Percentiles rank a stretch among this genome's conserved stretches.
Evolutionary conservation across 2,797 vertebrate genomes (phyloP).

Genomic region (Vireo griseus): DNA sequence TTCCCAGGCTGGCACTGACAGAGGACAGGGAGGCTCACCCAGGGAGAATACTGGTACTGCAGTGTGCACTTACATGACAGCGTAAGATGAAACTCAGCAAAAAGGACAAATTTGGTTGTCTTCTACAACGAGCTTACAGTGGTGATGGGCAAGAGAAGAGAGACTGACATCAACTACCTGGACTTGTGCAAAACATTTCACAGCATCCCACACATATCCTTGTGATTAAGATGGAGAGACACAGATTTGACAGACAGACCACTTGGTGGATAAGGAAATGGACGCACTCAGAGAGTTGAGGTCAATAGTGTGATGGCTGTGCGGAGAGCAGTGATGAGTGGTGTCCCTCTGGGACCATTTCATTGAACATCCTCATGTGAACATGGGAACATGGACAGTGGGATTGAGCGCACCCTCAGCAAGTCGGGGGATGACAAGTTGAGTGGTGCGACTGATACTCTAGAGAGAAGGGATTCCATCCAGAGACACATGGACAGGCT

Average conservation of each 20-base stretch:
- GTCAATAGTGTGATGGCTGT: not conserved
- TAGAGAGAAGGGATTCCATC: not conserved
- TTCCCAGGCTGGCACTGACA: not conserved
- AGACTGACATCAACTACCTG: not conserved
- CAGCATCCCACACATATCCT: not conserved
- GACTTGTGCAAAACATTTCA: not conserved
- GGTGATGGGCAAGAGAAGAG: not conserved
- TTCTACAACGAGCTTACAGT: not conserved
- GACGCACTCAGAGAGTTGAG: fast-evolving
- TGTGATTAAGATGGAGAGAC: not conserved
- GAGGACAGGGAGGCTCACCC: not conserved
- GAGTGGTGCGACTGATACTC: fast-evolving
- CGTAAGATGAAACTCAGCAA: not conserved
- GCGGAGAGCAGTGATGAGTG: not conserved
- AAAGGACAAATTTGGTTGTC: not conserved
- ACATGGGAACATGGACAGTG: fast-evolving
- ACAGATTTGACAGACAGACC: fast-evolving
- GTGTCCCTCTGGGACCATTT: not conserved
- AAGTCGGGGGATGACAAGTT: not conserved
- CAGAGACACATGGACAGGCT: not conserved
- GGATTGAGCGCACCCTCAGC: not conserved
- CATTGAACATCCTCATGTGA: not conserved
- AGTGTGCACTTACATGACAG: not conserved
- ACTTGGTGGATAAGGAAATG: not conserved
- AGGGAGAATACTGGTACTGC: not conserved